Evolutionary conservation across 2,797 vertebrate species (phyloP).

Genomic region (Pipistrellus pipistrellus): DNA sequence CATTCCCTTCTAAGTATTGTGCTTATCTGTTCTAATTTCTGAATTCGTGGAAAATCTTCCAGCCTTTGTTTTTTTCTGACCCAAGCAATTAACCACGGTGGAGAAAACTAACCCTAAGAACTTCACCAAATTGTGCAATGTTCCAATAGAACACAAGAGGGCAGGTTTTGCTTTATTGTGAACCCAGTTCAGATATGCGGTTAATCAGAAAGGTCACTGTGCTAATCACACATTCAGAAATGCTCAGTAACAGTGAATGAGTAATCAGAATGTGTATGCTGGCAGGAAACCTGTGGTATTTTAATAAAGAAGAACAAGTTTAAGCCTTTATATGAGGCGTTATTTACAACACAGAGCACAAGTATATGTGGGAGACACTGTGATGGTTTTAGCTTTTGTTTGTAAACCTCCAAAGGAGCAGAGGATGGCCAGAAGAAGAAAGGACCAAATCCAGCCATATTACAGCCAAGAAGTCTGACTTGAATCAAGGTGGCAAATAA

Average conservation of each 20-base stretch:
- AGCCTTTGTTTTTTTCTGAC: background rate
- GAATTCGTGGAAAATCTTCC: background rate
- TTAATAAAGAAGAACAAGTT: constrained; percentile 1
- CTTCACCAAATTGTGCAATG: constrained; percentile 67
- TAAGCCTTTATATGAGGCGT: background rate
- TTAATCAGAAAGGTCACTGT: background rate
- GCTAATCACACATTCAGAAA: constrained; percentile 59
- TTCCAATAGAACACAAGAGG: constrained; percentile 85
- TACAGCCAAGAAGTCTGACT: background rate
- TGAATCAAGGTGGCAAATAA: background rate
- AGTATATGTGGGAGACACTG: background rate
- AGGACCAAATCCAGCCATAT: background rate
- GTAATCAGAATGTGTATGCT: background rate
- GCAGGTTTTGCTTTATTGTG: constrained; percentile 78
- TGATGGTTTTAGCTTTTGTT: background rate
- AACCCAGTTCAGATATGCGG: background rate
- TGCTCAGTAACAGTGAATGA: background rate
- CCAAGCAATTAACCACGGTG: background rate
- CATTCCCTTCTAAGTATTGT: constrained; percentile 43
- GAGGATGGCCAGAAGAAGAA: background rate
- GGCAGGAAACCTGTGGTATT: constrained; percentile 16
- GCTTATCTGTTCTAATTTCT: background rate
- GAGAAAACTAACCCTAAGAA: background rate
- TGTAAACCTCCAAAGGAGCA: background rate
- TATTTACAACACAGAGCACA: constrained; percentile 37